Percentiles rank a stretch among this genome's conserved stretches.
phyloP scores from a whole-genome alignment of 2,113 vertebrate species.

The Hylia prasina region DNA sequence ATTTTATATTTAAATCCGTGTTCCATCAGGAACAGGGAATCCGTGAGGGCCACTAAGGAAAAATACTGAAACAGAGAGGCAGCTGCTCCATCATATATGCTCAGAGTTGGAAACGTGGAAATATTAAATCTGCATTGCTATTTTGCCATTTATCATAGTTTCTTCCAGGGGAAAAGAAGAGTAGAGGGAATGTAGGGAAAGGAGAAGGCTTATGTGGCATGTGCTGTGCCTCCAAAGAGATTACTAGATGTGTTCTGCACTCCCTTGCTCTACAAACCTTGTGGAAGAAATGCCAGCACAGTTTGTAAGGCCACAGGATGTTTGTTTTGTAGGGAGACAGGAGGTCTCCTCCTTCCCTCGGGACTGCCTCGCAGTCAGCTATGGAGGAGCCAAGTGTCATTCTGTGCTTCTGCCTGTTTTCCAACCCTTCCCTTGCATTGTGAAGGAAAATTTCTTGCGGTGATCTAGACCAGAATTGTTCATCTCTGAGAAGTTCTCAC shows the following conservation, averaged over 20 bases:
- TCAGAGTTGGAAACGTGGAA: neutral
- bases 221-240: neutral
- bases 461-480: neutral
- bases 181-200: neutral
- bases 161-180: neutral
- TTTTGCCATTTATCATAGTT: neutral
- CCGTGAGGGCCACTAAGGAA: neutral
- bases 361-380: neutral
- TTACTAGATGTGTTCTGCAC: neutral
- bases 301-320: constrained; percentile 39
- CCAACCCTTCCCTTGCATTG: neutral
- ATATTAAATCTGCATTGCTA: neutral
- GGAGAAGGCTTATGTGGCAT: neutral
- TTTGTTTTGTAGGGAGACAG: constrained; percentile 43
- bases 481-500: neutral
- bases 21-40: neutral
- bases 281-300: neutral
- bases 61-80: neutral
- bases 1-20: neutral
- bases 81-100: neutral
- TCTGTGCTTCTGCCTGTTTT: neutral
- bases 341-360: neutral
- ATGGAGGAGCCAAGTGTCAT: neutral
- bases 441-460: neutral
- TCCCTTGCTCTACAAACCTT: neutral